Percentiles rank a stretch among this genome's conserved stretches.
These are phyloP conservation scores for Chloroceryle aenea DNA, from an alignment of 2,113 vertebrate genomes.

Conservation along the genomic window DNA sequence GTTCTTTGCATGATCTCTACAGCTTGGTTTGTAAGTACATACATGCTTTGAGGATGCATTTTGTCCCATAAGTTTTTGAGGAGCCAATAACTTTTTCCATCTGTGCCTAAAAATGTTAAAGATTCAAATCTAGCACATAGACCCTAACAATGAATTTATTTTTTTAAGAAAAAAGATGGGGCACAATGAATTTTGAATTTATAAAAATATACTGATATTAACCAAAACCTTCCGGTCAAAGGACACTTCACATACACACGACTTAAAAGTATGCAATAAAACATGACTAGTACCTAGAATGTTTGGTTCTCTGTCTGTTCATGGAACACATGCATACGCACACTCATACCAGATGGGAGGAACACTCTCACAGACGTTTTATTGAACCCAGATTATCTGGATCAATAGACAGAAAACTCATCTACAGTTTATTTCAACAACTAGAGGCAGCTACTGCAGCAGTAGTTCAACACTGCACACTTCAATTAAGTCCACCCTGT, in stretches of 20 bases:
- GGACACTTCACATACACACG: constrained; percentile 76
- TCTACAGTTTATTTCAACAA: constrained; percentile 72
- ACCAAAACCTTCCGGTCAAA: constrained; percentile 75
- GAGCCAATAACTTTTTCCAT: constrained; percentile 76
- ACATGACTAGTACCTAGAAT: constrained; percentile 69
- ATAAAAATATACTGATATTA: constrained; percentile 85
- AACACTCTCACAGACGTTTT: constrained; percentile 33
- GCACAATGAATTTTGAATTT: constrained; percentile 75
- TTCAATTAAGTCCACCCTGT: constrained; percentile 78
- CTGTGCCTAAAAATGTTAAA: constrained; percentile 79
- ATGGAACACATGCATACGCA: constrained; percentile 18
- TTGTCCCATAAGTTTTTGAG: constrained; percentile 73
- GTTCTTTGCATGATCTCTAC: constrained; percentile 82
- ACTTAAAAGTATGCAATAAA: constrained; percentile 71
- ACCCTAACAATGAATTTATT: constrained; percentile 71
- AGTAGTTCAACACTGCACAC: constrained; percentile 72
- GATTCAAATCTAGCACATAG: constrained; percentile 72
- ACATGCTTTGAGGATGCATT: constrained; percentile 77
- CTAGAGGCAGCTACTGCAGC: constrained; percentile 76
- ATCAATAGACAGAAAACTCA: constrained; percentile 64
- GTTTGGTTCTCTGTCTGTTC: constrained; percentile 67
- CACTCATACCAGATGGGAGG: constrained; percentile 38
- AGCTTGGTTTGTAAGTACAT: constrained; percentile 84
- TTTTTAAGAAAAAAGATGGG: constrained; percentile 60
- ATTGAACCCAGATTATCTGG: constrained; percentile 68